Percentiles rank a stretch among this genome's conserved stretches.
These are phyloP conservation scores for Mastacembelus armatus DNA, from an alignment of 2,797 vertebrate genomes.

Conservation along the genomic window DNA sequence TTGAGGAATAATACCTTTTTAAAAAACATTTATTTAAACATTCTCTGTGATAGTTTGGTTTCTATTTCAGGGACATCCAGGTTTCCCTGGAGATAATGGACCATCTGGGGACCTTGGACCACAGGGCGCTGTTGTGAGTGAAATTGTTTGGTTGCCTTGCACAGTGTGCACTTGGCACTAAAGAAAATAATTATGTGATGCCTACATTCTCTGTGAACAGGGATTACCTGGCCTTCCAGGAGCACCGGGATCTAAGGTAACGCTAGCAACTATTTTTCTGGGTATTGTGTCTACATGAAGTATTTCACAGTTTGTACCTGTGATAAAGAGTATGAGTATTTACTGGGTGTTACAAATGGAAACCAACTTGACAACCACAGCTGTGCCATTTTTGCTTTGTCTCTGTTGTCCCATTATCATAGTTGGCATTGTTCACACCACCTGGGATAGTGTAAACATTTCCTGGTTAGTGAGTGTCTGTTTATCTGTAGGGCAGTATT, in stretches of 20 bases:
- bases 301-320: neutral
- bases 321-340: neutral
- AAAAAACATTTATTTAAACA: neutral
- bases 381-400: conserved; percentile 1
- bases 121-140: conserved; percentile 45
- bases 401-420: neutral
- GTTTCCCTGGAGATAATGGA: conserved; percentile 47
- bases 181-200: neutral
- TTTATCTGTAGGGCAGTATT: conserved; percentile 1
- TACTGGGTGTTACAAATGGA: neutral
- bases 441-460: conserved; percentile 5
- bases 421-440: neutral
- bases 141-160: neutral
- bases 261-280: neutral
- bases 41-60: neutral
- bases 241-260: conserved; percentile 67
- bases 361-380: neutral
- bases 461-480: neutral
- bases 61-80: conserved; percentile 51
- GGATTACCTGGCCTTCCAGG: conserved; percentile 49
- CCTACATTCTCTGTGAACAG: conserved; percentile 46
- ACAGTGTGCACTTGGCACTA: neutral
- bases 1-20: neutral
- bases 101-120: conserved; percentile 45
- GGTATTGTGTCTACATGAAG: fast-evolving